These are phyloP conservation scores for Chymomyza amoena DNA, from an alignment of 2,888 invertebrate species.

Conservation along the genomic window DNA sequence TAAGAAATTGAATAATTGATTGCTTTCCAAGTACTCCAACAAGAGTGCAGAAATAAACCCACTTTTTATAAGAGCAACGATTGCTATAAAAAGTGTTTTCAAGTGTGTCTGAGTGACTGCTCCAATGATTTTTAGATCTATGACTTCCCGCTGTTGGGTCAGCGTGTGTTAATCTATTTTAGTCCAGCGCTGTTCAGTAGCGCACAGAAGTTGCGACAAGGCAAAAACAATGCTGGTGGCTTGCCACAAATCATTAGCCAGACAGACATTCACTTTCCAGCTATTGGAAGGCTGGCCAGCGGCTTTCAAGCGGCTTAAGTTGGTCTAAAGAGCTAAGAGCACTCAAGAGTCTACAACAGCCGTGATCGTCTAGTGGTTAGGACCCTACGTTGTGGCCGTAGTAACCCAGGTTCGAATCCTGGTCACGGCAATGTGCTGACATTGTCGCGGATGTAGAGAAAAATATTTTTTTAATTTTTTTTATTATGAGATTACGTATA, in stretches of 20 bases:
- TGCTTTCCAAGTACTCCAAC: too few species aligned
- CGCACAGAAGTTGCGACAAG: background rate
- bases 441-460: background rate
- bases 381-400: background rate
- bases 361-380: background rate
- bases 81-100: too few species aligned
- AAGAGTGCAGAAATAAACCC: too few species aligned
- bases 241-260: background rate
- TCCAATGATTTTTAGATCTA: background rate
- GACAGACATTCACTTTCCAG: background rate
- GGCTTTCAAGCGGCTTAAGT: background rate
- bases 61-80: too few species aligned
- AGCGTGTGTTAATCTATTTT: background rate
- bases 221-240: background rate
- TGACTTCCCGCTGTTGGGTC: background rate
- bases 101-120: background rate
- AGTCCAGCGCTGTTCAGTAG: background rate
- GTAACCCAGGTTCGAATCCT: background rate
- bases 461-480: background rate
- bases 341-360: background rate
- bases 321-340: background rate
- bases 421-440: background rate
- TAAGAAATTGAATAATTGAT: too few species aligned
- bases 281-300: background rate
- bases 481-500: background rate